Evolutionary conservation across 2,888 invertebrate species (phyloP), one percentile per base, ranked within the genome.

Genomic region (Drosophila robusta): DNA sequence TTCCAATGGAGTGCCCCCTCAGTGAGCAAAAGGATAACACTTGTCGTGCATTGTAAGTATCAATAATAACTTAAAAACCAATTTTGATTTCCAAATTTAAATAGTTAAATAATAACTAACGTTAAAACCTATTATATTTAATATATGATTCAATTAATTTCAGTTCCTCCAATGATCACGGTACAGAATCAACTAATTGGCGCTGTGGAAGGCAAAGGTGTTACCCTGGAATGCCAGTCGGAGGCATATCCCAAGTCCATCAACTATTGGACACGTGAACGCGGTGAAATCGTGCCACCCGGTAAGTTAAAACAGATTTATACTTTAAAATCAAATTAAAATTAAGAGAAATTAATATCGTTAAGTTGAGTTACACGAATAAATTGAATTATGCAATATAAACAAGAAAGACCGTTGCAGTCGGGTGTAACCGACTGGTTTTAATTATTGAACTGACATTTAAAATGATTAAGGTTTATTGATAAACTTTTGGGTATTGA

Each of bases 231-330:
- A 90, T 97, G 97, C 85, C 95, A 95, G 89, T 96, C 96, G 1
- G 97, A 97, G 87, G 97, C 97, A 1, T 96, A 94, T 92, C 97
- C 97, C 3, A 96, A 96, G 90, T 96, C 97, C 32, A 96, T 97
- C 80, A 97, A 96, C 92, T 97, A 97, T 91, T 97, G 97, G 97
- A 92, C 92, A 16, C 94, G 95, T 80, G 95, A 95, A 83, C 94
- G 93, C 38, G 96, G 96, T 34, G 96, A 96, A 89, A 96, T 96
- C 66, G 95, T 96, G 77, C 95, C 96, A 61, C 95, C 95, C 87
- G 95, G 96, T 96, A 93, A 94, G 38, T 29, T 4, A 12, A 5
- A 42, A 7, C 2, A 24, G 12, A 2, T 46, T 34, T 1, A 32
- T 11, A 12, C 1, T 12, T 29, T 29, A 0, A 8, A 29, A 29